Evolutionary conservation across 2,113 vertebrate genomes (phyloP).

Genomic region (Lepisosteus oculatus): DNA sequence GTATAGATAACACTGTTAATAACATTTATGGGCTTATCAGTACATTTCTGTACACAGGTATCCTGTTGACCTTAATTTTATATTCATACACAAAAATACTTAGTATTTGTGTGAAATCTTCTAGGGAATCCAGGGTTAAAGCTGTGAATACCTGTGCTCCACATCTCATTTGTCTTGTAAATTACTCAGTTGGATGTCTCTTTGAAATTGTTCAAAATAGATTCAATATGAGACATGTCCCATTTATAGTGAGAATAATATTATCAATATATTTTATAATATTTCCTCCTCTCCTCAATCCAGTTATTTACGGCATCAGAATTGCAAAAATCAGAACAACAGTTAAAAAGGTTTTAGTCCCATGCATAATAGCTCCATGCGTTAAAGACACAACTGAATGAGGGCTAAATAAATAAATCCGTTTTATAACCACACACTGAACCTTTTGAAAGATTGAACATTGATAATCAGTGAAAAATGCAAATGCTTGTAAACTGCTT

Average conservation of each 20-base stretch:
- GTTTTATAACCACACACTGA: too few relatives aligned
- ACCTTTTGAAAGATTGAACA: too few relatives aligned
- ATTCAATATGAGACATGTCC: slow-evolving; percentile 26
- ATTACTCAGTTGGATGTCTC: slow-evolving; percentile 40
- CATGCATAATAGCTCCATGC: not conserved
- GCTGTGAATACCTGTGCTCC: slow-evolving; percentile 48
- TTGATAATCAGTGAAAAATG: too few relatives aligned
- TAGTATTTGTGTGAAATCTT: slow-evolving; percentile 37
- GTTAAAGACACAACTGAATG: too few relatives aligned
- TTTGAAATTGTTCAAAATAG: slow-evolving; percentile 46
- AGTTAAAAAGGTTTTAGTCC: not conserved
- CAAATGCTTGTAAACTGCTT: too few relatives aligned
- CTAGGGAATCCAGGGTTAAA: slow-evolving; percentile 36
- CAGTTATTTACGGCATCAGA: slow-evolving; percentile 44
- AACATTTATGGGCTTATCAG: slow-evolving; percentile 31
- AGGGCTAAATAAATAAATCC: too few relatives aligned
- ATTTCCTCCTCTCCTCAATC: slow-evolving; percentile 48
- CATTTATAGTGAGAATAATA: slow-evolving; percentile 34
- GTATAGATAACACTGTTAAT: slow-evolving; percentile 30
- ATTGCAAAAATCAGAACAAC: not conserved
- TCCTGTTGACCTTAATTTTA: slow-evolving; percentile 42
- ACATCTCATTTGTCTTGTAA: slow-evolving; percentile 39
- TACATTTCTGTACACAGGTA: slow-evolving; percentile 23
- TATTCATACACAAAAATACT: slow-evolving; percentile 51
- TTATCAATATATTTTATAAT: slow-evolving; percentile 53